Base-by-base conservation (phyloP, 2,888 invertebrate species). In the Pyrocoelia pectoralis region DNA sequence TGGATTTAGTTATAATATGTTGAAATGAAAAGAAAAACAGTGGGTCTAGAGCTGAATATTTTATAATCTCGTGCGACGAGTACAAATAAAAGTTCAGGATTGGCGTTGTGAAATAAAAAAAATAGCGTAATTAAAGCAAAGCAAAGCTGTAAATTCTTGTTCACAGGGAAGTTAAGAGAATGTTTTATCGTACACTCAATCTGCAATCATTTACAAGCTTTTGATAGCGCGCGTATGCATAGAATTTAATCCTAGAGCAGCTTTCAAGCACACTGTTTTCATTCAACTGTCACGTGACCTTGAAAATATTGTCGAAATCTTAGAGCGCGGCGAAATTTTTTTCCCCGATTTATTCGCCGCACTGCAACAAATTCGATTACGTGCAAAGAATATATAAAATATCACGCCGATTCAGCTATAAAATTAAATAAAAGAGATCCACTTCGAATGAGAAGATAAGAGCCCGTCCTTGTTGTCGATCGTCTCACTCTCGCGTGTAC, bases 401-500 rank as follows among this genome's bases (percentile, higher is more conserved):
- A 59, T 19, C n/a, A 24, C 55, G 61, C 55, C 51, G 58, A 58
- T 58, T 58, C 61, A 40, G 55, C 55, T 50, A 56, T 50, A 55
- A 56, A 61, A 61, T 61, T 61, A 46, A 55, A 55, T 61, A 61
- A 61, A 63, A 58, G 63, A 63, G 63, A 58, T 58, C 57, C 57
- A 63, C 63, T 63, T 63, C 41, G 19, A 60, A 61, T 51, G 50
- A 61, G 53, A 58, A 56, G 58, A 64, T 57, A 55, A 48, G 56
- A 56, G 46, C 62, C 62, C 56, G 66, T 61, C 57, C 24, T 58
- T 50, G 24, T 58, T 14, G 52, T 49, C 24, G 46, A 9, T 6
- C 49, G 46, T 64, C 63, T 48, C 46, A 4, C 15, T 64, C 60
- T 6, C 57, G 9, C 64, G 6, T 49, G 19, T 28, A 57, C 55